Conservation (phyloP, 2,797 vertebrate genomes). For the Thamnophis elegans region DNA sequence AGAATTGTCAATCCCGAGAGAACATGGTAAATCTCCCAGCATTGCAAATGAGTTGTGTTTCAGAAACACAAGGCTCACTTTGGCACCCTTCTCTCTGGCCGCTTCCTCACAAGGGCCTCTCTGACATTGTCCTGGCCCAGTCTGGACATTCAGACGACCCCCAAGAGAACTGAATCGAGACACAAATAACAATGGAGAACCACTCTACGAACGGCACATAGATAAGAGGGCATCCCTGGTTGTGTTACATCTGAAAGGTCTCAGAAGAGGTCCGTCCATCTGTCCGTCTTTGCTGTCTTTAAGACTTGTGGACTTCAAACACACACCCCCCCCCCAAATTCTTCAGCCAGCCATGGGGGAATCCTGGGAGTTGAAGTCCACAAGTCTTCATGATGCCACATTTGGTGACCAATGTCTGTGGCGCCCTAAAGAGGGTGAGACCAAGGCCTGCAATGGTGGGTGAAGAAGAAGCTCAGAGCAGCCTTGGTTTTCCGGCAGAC, state of each 20-base stretch:
- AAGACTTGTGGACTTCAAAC: not conserved
- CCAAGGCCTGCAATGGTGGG: not conserved
- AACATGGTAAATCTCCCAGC: not conserved
- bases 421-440: not conserved
- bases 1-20: not conserved
- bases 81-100: constrained; percentile 16
- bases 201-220: not conserved
- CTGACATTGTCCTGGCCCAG: constrained; percentile 19
- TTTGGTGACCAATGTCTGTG: not conserved
- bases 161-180: not conserved
- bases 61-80: not conserved
- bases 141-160: constrained; percentile 10
- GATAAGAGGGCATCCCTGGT: not conserved
- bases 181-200: not conserved
- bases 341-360: not conserved
- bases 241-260: not conserved
- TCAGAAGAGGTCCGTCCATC: too few species aligned
- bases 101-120: not conserved
- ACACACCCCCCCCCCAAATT: too few species aligned
- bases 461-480: not conserved
- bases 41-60: not conserved
- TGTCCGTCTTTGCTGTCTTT: not conserved
- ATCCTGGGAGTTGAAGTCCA: not conserved
- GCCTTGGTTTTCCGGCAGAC: not conserved
- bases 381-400: not conserved